Conservation (phyloP, 1,140 invertebrate genomes). For the Brachionus asplanchnoidis region DNA sequence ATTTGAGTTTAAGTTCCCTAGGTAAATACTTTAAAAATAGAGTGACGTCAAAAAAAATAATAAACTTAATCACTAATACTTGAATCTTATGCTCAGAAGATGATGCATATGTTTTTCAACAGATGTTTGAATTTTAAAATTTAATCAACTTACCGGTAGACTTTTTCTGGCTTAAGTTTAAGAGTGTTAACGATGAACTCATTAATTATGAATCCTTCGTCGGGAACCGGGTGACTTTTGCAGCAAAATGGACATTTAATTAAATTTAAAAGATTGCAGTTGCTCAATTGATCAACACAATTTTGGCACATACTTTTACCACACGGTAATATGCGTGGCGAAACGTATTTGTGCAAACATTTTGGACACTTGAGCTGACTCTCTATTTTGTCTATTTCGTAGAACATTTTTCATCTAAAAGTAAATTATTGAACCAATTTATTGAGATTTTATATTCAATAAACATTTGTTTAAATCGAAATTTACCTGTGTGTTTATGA, state of each 20-base stretch:
- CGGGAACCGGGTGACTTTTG: neutral
- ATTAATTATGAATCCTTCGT: constrained; percentile 26
- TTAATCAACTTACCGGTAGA: neutral
- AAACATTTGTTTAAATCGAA: neutral
- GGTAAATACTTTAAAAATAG: too few species aligned
- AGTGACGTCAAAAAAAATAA: neutral
- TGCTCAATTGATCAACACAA: constrained; percentile 5
- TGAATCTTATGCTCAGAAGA: neutral
- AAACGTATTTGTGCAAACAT: neutral
- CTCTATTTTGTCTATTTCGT: constrained; percentile 22
- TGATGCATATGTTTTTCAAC: neutral
- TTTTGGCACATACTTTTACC: constrained; percentile 13
- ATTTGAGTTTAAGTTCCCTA: too few species aligned
- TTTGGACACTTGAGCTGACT: neutral
- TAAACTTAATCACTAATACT: neutral
- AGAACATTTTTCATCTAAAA: constrained; percentile 21
- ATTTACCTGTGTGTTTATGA: neutral
- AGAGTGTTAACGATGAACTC: constrained; percentile 19
- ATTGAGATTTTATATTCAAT: neutral
- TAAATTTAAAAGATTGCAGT: neutral
- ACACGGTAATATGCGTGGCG: constrained; percentile 1
- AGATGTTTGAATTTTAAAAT: neutral
- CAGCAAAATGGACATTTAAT: constrained; percentile 21
- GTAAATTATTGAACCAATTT: neutral
- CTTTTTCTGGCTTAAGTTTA: constrained; percentile 13